These are phyloP conservation scores for Tachuris rubrigastra DNA, from an alignment of 2,113 vertebrate species.

Conservation along the genomic window DNA sequence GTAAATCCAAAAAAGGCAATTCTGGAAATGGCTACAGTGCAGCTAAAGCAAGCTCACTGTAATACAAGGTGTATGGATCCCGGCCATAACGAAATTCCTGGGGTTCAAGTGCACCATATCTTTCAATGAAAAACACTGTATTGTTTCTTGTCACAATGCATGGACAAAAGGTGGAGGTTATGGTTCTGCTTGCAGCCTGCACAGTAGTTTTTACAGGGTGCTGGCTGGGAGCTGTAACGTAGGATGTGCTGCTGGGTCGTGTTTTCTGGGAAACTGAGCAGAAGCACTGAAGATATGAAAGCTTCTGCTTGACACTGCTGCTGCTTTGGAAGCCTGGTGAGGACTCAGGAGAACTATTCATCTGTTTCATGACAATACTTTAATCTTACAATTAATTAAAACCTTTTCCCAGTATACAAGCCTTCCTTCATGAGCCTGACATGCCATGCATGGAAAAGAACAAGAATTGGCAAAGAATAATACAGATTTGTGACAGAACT, in stretches of 20 bases:
- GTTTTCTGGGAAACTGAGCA: constrained; percentile 28
- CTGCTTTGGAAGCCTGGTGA: constrained; percentile 44
- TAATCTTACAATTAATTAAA: constrained; percentile 74
- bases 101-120: background rate
- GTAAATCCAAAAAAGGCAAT: background rate
- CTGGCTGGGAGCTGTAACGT: background rate
- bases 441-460: constrained; percentile 8
- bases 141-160: background rate
- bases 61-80: background rate
- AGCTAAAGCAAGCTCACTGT: background rate
- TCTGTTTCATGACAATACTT: constrained; percentile 71
- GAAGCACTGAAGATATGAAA: background rate
- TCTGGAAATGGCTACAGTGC: background rate
- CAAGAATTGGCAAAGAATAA: constrained; percentile 27
- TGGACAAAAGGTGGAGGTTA: background rate
- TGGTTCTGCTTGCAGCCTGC: background rate
- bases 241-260: background rate
- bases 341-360: constrained; percentile 60
- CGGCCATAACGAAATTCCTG: background rate
- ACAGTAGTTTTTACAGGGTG: background rate
- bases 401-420: constrained; percentile 52
- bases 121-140: background rate
- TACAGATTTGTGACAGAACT: constrained; percentile 41
- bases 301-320: constrained; percentile 45
- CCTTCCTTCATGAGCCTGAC: constrained; percentile 55